Conservation (phyloP, 2,888 invertebrate species). For the Eristalinus sepulchralis region DNA sequence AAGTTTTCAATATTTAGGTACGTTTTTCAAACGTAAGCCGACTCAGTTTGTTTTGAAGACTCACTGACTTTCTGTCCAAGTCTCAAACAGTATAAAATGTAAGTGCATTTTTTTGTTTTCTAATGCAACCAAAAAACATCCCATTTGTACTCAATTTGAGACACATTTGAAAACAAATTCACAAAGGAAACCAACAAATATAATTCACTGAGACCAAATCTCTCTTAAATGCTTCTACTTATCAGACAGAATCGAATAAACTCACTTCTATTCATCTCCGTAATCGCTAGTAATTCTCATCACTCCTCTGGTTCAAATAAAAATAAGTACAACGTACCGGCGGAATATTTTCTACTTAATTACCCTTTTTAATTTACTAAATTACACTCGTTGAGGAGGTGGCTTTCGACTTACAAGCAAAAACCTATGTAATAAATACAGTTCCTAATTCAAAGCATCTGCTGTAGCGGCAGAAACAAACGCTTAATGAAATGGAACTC, state of each 20-base stretch:
- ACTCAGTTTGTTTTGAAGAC: too few relatives aligned
- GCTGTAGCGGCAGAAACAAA: background rate
- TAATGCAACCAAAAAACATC: too few relatives aligned
- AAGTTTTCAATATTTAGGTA: too few relatives aligned
- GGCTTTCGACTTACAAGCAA: background rate
- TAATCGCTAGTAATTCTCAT: background rate
- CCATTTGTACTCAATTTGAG: too few relatives aligned
- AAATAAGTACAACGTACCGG: background rate
- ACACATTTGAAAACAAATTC: too few relatives aligned
- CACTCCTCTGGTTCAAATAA: background rate
- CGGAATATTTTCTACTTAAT: constrained; percentile 11
- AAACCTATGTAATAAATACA: background rate
- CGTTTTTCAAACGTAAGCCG: too few relatives aligned
- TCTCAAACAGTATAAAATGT: too few relatives aligned
- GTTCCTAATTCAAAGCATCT: constrained; percentile 11
- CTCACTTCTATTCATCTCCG: background rate
- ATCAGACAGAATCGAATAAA: background rate
- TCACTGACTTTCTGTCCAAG: too few relatives aligned
- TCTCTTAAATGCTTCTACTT: background rate
- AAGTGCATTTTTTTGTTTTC: too few relatives aligned
- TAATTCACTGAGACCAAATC: background rate
- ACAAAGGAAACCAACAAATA: too few relatives aligned
- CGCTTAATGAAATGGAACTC: constrained; percentile 15
- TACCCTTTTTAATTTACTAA: background rate
- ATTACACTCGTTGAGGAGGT: background rate